Evolutionary conservation across 2,888 invertebrate genomes (phyloP).

Genomic region (Trichogramma evanescens): DNA sequence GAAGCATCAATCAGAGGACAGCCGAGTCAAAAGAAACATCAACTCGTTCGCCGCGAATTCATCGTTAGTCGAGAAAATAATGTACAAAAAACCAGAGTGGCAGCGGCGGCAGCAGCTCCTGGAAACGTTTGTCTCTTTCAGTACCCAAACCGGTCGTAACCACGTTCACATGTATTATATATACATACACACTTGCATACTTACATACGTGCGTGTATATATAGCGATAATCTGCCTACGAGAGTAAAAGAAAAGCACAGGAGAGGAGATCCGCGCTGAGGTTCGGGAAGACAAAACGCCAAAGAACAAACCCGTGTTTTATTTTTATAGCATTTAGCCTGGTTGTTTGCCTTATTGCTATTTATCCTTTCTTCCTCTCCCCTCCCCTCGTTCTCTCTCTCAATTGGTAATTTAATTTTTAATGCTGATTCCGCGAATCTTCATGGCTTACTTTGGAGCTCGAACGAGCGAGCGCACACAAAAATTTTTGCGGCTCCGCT

Average conservation of each 20-base stretch:
- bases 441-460: conserved; percentile 12
- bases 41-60: too few relatives aligned
- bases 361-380: conserved; percentile 31
- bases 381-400: conserved; percentile 23
- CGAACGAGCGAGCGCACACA: background rate
- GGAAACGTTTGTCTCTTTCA: conserved; percentile 22
- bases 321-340: conserved; percentile 45
- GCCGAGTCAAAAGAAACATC: too few relatives aligned
- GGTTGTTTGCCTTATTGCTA: conserved; percentile 47
- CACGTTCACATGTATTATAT: conserved; percentile 3
- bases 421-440: conserved; percentile 45
- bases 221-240: conserved; percentile 21
- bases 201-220: too few relatives aligned
- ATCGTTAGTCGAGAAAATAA: too few relatives aligned
- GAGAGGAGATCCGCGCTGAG: conserved; percentile 4
- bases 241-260: conserved; percentile 17
- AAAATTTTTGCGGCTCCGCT: conserved; percentile 8
- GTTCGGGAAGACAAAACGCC: conserved; percentile 1
- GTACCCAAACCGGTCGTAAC: conserved; percentile 31
- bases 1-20: too few relatives aligned
- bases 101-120: conserved; percentile 18
- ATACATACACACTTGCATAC: too few relatives aligned
- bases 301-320: conserved; percentile 40
- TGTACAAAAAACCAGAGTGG: conserved; percentile 9
- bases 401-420: conserved; percentile 47